Evolutionary conservation across 2,888 invertebrate genomes (phyloP), one percentile per base, ranked within the genome.

Genomic region (Eucriotettix oculatus): DNA sequence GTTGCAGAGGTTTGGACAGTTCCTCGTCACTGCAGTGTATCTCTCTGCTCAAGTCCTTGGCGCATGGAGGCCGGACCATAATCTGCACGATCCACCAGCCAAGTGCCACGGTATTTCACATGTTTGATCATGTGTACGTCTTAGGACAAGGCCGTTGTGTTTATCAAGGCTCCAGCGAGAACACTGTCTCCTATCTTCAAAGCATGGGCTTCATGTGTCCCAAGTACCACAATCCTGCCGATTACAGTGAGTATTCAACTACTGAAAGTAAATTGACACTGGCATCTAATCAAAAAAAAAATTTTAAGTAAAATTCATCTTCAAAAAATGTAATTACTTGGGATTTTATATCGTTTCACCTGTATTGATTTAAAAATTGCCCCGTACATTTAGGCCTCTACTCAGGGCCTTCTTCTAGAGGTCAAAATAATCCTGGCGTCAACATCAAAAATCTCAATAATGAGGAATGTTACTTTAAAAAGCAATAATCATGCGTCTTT

Each of bases 21-120:
- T 73, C 76, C 1, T 76, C 78, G 0, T 77, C 78, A 59, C 74
- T 73, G 66, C 78, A 79, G 69, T 77, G 79, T 66, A 72, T 80
- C 9, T 70, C 72, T 1, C 67, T 79, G 58, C 68, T 80, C 55
- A 78, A 77, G 69, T 71, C 73, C 14, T 68, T 80, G 61, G 78
- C 79, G 5, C 71, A 72, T 55, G 71, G 71, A 14, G 80, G 80
- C 1, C 68, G 80, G 40, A 80, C 79, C 12, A 76, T 81, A 57
- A 76, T 81, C 62, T 80, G 79, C 67, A 80, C 80, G 10, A 80
- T 81, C 60, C 81, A 81, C 69, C 81, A 81, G 67, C 81, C 81
- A 1, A 78, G 78, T 63, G 79, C 80, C 53, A 75, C 78, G 64
- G 71, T 80, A 41, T 79, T 80, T 67, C 79, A 79, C 67, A 77